A percentile compares a stretch with the other conserved stretches of the same genome.
These are phyloP conservation scores for Lysiphlebus fabarum DNA, from an alignment of 1,140 invertebrate species.

Conservation along the genomic window DNA sequence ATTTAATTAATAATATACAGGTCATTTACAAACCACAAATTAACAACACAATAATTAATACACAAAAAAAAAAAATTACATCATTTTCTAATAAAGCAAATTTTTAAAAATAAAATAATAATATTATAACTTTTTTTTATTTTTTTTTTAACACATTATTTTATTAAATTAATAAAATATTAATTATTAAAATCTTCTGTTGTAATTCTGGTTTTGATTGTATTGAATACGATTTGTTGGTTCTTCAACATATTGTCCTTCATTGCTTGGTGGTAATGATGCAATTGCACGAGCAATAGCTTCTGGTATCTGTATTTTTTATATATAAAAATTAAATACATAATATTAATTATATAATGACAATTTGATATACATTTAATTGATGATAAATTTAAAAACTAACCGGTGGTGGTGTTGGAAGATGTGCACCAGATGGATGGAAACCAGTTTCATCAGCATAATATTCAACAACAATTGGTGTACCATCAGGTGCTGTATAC, in stretches of 20 bases:
- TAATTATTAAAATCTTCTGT: slow-evolving; percentile 37
- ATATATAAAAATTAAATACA: too few species aligned
- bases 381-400: slow-evolving; percentile 53
- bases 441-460: slow-evolving; percentile 76
- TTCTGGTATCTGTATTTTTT: slow-evolving; percentile 65
- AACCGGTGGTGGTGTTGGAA: slow-evolving; percentile 60
- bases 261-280: slow-evolving; percentile 48
- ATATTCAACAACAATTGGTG: slow-evolving; percentile 67
- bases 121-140: slow-evolving; percentile 1
- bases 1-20: too few species aligned
- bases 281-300: slow-evolving; percentile 65
- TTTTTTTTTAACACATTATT: too few species aligned
- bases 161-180: too few species aligned
- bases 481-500: slow-evolving; percentile 73
- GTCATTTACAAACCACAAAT: not conserved
- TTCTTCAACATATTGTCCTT: slow-evolving; percentile 28
- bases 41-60: not conserved
- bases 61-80: slow-evolving; percentile 18
- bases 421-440: slow-evolving; percentile 56
- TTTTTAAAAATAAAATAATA: not conserved
- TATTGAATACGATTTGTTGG: slow-evolving; percentile 27
- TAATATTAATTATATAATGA: too few species aligned
- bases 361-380: too few species aligned
- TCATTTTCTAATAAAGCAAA: slow-evolving; percentile 17
- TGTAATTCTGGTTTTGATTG: slow-evolving; percentile 24